phyloP scores from a whole-genome alignment of 2,113 vertebrate genomes.

The Pelodiscus sinensis region DNA sequence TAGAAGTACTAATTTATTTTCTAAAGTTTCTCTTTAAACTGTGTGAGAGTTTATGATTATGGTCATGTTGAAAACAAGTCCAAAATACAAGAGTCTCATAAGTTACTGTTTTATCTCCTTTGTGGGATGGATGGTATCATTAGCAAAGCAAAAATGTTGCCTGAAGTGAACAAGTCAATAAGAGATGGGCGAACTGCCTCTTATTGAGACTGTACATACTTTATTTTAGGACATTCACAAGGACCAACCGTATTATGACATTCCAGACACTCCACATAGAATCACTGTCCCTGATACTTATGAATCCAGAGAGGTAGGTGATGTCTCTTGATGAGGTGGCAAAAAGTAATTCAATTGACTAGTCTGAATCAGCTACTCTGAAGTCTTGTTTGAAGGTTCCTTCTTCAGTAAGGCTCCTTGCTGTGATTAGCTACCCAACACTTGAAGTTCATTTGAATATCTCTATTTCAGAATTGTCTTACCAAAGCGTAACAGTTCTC shows the following conservation, averaged over 20 bases:
- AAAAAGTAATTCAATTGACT: background rate
- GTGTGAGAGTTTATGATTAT: background rate
- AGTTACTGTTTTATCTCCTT: background rate
- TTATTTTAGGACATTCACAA: slow-evolving; percentile 93
- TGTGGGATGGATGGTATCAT: background rate
- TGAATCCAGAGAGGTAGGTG: slow-evolving; percentile 91
- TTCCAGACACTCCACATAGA: slow-evolving; percentile 92
- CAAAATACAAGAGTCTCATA: background rate
- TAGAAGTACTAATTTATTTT: background rate
- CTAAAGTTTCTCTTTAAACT: background rate
- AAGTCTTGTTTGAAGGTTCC: background rate
- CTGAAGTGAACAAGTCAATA: background rate
- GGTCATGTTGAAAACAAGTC: background rate
- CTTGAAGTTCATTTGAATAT: background rate
- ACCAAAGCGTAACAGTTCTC: background rate
- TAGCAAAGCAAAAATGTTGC: background rate
- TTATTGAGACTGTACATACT: background rate
- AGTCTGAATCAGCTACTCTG: background rate
- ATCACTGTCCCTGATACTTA: slow-evolving; percentile 96
- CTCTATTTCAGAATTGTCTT: background rate
- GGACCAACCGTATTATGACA: slow-evolving; percentile 95
- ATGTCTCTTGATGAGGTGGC: background rate
- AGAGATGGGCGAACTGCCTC: background rate
- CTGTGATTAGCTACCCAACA: background rate
- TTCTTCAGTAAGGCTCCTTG: background rate